Percentiles rank a stretch among this genome's conserved stretches.
Conservation (phyloP, 2,113 vertebrate genomes). For the Gallinago media region DNA sequence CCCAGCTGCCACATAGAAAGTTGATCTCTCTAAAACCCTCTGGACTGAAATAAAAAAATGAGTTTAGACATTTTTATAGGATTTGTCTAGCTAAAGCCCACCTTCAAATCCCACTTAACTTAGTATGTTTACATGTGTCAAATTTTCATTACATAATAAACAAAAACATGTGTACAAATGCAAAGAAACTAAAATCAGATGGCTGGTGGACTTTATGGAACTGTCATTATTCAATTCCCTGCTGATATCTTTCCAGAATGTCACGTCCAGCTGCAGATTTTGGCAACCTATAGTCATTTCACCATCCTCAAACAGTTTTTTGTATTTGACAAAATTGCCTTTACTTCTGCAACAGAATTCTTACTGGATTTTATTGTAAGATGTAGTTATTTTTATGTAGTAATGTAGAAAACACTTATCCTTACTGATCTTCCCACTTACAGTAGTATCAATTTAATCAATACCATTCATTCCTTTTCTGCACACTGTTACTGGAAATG, state of each 20-base stretch:
- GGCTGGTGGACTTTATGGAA: background rate
- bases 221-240: slow-evolving; percentile 23
- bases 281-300: slow-evolving; percentile 23
- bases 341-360: background rate
- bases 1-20: slow-evolving; percentile 51
- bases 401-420: background rate
- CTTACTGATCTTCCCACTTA: background rate
- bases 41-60: slow-evolving; percentile 22
- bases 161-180: slow-evolving; percentile 50
- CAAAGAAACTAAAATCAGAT: slow-evolving; percentile 51
- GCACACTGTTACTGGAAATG: background rate
- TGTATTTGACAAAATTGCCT: background rate
- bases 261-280: slow-evolving; percentile 34
- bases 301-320: background rate
- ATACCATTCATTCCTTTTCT: background rate
- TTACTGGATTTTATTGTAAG: background rate
- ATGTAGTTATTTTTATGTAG: background rate
- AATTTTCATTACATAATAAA: slow-evolving; percentile 58
- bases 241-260: slow-evolving; percentile 44
- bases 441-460: background rate
- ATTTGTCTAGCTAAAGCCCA: slow-evolving; percentile 36
- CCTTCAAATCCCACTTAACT: slow-evolving; percentile 28
- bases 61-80: slow-evolving; percentile 44
- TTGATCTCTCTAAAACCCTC: slow-evolving; percentile 46
- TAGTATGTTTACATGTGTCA: slow-evolving; percentile 37